These are phyloP conservation scores for Mungos mungo DNA, from an alignment of 2,113 vertebrate species.

Conservation along the genomic window DNA sequence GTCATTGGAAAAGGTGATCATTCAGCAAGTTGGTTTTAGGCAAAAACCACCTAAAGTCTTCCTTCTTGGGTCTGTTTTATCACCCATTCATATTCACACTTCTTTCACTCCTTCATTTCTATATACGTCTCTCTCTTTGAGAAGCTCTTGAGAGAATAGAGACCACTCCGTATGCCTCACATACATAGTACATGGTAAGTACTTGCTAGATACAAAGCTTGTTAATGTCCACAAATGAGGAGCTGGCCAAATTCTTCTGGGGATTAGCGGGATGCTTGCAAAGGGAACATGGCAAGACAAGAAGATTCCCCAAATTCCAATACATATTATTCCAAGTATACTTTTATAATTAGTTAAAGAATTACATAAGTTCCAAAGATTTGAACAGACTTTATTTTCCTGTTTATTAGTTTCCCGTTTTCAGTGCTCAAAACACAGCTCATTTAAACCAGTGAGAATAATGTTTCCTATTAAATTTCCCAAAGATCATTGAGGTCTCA, in stretches of 20 bases:
- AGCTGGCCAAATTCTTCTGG: not conserved
- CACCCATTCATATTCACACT: not conserved
- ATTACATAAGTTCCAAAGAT: not conserved
- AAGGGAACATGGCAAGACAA: not conserved
- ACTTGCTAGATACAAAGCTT: not conserved
- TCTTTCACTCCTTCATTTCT: not conserved
- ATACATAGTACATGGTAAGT: not conserved
- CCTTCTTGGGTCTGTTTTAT: not conserved
- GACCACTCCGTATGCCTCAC: not conserved
- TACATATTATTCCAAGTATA: not conserved
- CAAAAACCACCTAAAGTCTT: not conserved
- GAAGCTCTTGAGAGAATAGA: not conserved
- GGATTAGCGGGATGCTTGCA: not conserved
- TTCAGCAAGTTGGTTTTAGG: not conserved
- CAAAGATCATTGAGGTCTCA: constrained; percentile 6
- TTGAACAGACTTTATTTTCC: constrained; percentile 22
- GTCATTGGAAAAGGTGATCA: constrained; percentile 6
- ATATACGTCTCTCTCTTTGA: not conserved
- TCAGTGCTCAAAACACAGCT: constrained; percentile 3
- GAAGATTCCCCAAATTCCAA: not conserved
- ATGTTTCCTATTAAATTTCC: constrained; percentile 41
- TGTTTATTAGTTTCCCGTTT: constrained; percentile 26
- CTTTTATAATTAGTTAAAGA: not conserved
- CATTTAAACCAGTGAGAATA: constrained; percentile 15
- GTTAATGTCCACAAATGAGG: not conserved